Conservation (phyloP, 2,888 invertebrate genomes). For the Philhelius pedissequus region DNA sequence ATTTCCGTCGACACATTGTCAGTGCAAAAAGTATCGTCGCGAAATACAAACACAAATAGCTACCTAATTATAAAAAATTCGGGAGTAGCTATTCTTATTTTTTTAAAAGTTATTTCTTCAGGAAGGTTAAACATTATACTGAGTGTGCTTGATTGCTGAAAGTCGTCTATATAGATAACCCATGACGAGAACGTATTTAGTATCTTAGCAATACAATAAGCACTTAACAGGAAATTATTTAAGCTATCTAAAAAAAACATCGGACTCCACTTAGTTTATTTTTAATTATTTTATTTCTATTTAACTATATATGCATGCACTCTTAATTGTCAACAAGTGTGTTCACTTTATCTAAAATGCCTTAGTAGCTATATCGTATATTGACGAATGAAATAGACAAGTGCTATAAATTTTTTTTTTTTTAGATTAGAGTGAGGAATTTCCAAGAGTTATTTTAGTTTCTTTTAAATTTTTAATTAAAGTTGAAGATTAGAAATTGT, state of each 20-base stretch:
- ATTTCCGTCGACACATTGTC: neutral
- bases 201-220: conserved; percentile 4
- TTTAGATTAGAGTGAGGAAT: neutral
- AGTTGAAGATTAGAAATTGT: neutral
- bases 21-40: neutral
- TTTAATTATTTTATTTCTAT: neutral
- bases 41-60: neutral
- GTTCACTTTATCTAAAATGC: conserved; percentile 15
- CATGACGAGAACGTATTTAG: neutral
- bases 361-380: neutral
- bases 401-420: neutral
- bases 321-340: conserved; percentile 5
- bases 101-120: neutral
- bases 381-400: neutral
- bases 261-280: neutral
- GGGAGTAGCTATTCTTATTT: neutral
- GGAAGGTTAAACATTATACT: too few species aligned
- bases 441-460: neutral
- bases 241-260: neutral
- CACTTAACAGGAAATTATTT: conserved; percentile 23
- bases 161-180: neutral
- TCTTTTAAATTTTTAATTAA: neutral
- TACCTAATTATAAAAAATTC: neutral
- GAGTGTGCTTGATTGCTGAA: neutral
- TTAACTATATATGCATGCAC: too few species aligned